phyloP scores from a whole-genome alignment of 2,888 invertebrate species.

The Poecilus cupreus region DNA sequence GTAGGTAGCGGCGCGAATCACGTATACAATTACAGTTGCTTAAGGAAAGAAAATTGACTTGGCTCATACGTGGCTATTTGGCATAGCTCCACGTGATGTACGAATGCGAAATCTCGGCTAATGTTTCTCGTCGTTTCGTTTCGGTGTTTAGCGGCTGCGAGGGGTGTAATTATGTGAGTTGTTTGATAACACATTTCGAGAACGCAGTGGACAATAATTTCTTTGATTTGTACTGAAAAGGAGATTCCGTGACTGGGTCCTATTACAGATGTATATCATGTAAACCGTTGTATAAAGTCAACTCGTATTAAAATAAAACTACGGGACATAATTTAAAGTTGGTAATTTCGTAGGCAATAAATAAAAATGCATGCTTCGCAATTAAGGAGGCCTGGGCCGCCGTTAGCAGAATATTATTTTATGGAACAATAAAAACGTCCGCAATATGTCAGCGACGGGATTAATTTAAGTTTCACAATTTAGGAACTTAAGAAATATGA shows the following conservation, averaged over 20 bases:
- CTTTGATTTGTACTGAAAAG: slow-evolving; percentile 33
- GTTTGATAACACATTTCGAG: slow-evolving; percentile 1
- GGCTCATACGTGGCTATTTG: not conserved
- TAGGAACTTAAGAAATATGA: slow-evolving; percentile 57
- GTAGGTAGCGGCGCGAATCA: not conserved
- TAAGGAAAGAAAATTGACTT: slow-evolving; percentile 19
- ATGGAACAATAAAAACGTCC: slow-evolving; percentile 58
- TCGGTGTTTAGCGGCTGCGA: not conserved
- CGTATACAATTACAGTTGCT: not conserved
- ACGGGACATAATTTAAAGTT: slow-evolving; percentile 57
- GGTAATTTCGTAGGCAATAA: slow-evolving; percentile 54
- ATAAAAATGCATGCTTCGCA: slow-evolving; percentile 55
- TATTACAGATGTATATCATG: slow-evolving; percentile 55
- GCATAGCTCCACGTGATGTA: not conserved
- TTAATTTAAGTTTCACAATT: slow-evolving; percentile 58
- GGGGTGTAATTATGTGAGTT: not conserved
- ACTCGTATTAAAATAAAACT: slow-evolving; percentile 52
- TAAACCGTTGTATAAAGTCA: slow-evolving; percentile 50
- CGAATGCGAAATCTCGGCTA: not conserved
- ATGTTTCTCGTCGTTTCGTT: not conserved
- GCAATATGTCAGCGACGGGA: slow-evolving; percentile 48
- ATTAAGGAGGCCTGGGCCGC: slow-evolving; percentile 25
- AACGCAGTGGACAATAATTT: slow-evolving; percentile 23
- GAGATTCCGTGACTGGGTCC: slow-evolving; percentile 40
- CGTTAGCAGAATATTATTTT: slow-evolving; percentile 30